A percentile compares a stretch with the other conserved stretches of the same genome.
Conservation (phyloP, 2,113 vertebrate species). For the Arothron firmamentum region DNA sequence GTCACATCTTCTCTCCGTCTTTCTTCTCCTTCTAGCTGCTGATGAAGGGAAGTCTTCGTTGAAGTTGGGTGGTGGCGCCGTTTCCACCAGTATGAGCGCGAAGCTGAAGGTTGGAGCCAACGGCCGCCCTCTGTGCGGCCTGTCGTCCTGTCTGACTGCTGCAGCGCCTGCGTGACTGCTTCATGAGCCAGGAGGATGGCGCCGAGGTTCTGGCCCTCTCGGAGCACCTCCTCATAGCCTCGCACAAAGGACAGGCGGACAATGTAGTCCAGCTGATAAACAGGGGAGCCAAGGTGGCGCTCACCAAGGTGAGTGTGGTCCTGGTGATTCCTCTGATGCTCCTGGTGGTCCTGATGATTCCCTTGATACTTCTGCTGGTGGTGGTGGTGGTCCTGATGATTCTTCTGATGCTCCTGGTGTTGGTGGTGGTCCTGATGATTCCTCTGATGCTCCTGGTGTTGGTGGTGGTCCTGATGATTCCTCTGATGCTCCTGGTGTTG, state of each 20-base stretch:
- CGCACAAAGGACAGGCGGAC: slow-evolving; percentile 95
- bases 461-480: too few species aligned
- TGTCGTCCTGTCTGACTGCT: slow-evolving; percentile 44
- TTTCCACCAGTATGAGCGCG: background rate
- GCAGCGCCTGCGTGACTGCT: slow-evolving; percentile 77
- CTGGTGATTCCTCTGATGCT: too few species aligned
- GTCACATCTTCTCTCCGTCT: too few species aligned
- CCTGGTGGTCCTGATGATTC: too few species aligned
- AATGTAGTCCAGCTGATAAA: slow-evolving; percentile 99
- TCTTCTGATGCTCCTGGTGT: too few species aligned
- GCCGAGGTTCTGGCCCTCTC: slow-evolving; percentile 87
- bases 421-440: too few species aligned
- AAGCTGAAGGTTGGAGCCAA: slow-evolving; percentile 35
- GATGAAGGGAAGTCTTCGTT: too few species aligned
- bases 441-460: too few species aligned
- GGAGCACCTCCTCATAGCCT: slow-evolving; percentile 94
- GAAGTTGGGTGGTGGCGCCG: slow-evolving; percentile 15
- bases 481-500: too few species aligned
- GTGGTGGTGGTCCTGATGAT: too few species aligned
- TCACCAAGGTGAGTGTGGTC: slow-evolving; percentile 92
- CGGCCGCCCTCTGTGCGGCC: slow-evolving; percentile 3
- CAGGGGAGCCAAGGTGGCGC: slow-evolving; percentile 94
- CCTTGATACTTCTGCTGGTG: too few species aligned
- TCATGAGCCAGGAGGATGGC: slow-evolving; percentile 99
- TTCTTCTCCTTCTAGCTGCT: too few species aligned